Percentiles rank a stretch among this genome's conserved stretches.
Evolutionary conservation across 2,113 vertebrate genomes (phyloP).

Genomic region (Pollimyrus isidori): DNA sequence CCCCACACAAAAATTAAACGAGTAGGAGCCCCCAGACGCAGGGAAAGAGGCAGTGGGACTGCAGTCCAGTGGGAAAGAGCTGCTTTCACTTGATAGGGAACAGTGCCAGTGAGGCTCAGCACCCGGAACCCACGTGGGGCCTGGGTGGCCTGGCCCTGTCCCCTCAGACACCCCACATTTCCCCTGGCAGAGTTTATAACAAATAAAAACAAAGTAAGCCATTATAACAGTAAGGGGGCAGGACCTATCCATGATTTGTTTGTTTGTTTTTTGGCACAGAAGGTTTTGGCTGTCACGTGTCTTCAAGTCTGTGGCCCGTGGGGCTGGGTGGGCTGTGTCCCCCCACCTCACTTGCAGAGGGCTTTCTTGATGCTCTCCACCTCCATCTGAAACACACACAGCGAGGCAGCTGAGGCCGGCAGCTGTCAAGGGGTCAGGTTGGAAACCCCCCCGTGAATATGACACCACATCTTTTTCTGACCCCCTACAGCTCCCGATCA

Average conservation of each 20-base stretch:
- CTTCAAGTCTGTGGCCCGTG: slow-evolving; percentile 60
- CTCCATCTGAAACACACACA: slow-evolving; percentile 74
- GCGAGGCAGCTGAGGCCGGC: background rate
- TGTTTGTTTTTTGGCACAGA: slow-evolving; percentile 79
- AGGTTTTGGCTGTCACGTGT: slow-evolving; percentile 74
- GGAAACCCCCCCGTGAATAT: background rate
- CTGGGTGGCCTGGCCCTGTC: background rate
- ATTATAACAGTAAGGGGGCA: slow-evolving; percentile 28
- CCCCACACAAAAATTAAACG: slow-evolving; percentile 24
- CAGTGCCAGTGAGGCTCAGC: slow-evolving; percentile 71
- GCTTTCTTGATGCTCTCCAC: slow-evolving; percentile 96
- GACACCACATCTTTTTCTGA: background rate
- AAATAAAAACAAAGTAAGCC: slow-evolving; percentile 36
- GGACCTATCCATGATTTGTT: slow-evolving; percentile 28
- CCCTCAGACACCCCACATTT: background rate
- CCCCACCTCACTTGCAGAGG: slow-evolving; percentile 78
- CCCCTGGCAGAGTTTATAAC: slow-evolving; percentile 5
- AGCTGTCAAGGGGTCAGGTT: background rate
- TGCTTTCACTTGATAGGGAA: slow-evolving; percentile 59
- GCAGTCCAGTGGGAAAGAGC: slow-evolving; percentile 66
- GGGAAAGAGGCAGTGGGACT: slow-evolving; percentile 78
- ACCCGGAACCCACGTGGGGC: slow-evolving; percentile 29
- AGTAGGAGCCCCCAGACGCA: slow-evolving; percentile 62
- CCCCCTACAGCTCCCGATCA: background rate
- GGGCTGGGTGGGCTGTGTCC: slow-evolving; percentile 45